Percentiles rank a stretch among this genome's conserved stretches.
phyloP scores from a whole-genome alignment of 2,888 invertebrate species.

The Brachynemurus nebulosus region DNA sequence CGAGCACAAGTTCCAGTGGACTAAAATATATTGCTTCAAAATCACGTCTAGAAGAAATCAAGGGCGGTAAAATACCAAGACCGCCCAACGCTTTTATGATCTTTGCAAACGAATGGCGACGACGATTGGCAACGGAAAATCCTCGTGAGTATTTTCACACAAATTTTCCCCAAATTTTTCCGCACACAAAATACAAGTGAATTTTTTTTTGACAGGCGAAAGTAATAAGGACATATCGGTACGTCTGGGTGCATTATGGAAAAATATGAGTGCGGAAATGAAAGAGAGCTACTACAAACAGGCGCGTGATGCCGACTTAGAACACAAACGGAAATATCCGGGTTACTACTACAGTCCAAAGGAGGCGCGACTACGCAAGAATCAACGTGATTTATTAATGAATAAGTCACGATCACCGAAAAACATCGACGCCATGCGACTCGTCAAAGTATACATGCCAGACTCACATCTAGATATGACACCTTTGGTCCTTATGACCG shows the following conservation, averaged over 20 bases:
- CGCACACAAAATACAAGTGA: neutral
- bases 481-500: conserved; percentile 7
- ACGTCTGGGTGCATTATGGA: conserved; percentile 36
- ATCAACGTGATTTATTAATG: conserved; percentile 16
- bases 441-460: conserved; percentile 17
- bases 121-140: conserved; percentile 31
- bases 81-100: conserved; percentile 39
- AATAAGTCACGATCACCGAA: conserved; percentile 13
- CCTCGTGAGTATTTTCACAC: conserved; percentile 24
- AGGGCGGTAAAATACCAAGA: conserved; percentile 27
- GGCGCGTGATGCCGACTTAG: conserved; percentile 30
- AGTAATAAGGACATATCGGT: conserved; percentile 36
- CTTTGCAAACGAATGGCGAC: conserved; percentile 36
- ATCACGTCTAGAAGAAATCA: conserved; percentile 4
- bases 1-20: conserved; percentile 2
- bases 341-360: conserved; percentile 32
- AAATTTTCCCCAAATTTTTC: too few relatives aligned
- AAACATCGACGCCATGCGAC: conserved; percentile 16
- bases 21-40: conserved; percentile 3
- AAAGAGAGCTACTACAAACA: conserved; percentile 32
- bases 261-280: conserved; percentile 28
- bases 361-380: conserved; percentile 29
- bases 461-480: conserved; percentile 6
- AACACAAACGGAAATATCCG: conserved; percentile 33
- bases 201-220: conserved; percentile 24